A percentile compares a stretch with the other conserved stretches of the same genome.
These are phyloP conservation scores for Actinia equina DNA, from an alignment of 64 coral and sea anemone genomes.

Conservation along the genomic window DNA sequence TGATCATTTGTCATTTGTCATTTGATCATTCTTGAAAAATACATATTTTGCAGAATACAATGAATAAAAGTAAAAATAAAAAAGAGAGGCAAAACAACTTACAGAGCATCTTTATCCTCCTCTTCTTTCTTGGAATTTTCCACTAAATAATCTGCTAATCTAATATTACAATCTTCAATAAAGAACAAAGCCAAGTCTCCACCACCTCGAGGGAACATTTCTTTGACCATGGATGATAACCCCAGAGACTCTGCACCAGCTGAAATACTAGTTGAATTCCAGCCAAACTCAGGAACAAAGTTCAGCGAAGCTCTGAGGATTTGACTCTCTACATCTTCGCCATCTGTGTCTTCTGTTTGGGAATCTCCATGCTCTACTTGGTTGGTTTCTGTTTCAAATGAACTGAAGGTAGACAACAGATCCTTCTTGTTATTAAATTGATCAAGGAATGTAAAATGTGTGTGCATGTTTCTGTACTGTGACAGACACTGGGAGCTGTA, in stretches of 20 bases:
- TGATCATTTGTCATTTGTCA: too few relatives aligned
- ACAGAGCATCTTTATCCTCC: conserved; percentile 21
- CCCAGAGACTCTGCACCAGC: conserved; percentile 79
- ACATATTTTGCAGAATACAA: too few relatives aligned
- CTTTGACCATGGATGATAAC: conserved; percentile 81
- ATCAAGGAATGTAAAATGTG: too few relatives aligned
- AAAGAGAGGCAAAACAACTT: too few relatives aligned
- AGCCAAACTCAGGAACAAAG: conserved; percentile 91
- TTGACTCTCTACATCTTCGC: conserved; percentile 61
- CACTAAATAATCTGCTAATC: conserved; percentile 67
- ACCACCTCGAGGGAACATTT: conserved; percentile 85
- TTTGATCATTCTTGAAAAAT: too few relatives aligned
- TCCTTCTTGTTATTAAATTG: too few relatives aligned
- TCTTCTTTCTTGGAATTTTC: conserved; percentile 43
- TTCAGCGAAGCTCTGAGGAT: conserved; percentile 70
- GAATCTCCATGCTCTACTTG: conserved; percentile 25
- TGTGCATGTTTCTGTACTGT: too few relatives aligned
- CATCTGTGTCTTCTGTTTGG: conserved; percentile 16
- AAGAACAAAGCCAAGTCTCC: conserved; percentile 91
- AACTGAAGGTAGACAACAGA: background rate
- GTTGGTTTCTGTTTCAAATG: conserved; percentile 18
- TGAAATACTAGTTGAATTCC: conserved; percentile 75
- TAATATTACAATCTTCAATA: conserved; percentile 86
- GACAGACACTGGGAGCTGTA: too few relatives aligned
- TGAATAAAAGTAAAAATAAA: too few relatives aligned